Evolutionary conservation across 2,888 invertebrate species (phyloP).

Genomic region (Sisyra terminalis): DNA sequence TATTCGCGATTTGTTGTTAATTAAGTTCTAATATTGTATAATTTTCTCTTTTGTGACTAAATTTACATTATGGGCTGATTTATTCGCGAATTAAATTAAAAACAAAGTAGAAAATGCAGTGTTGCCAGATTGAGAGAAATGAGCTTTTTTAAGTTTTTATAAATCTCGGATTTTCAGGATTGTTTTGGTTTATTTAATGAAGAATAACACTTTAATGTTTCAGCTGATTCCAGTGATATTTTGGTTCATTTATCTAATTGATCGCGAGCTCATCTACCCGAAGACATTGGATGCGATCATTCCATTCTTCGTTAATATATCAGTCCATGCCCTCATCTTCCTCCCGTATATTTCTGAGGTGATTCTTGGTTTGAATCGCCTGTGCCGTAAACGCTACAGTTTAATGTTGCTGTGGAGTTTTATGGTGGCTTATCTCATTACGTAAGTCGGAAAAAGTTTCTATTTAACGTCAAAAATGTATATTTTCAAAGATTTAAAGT

Average conservation of each 20-base stretch:
- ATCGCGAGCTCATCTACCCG: constrained; percentile 3
- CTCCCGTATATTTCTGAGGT: background rate
- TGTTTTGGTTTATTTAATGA: no score
- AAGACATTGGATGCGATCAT: background rate
- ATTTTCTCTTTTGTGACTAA: no score
- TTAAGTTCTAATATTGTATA: no score
- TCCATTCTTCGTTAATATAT: background rate
- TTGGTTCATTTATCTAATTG: constrained; percentile 1
- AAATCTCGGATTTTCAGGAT: no score
- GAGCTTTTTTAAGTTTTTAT: no score
- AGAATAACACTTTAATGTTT: background rate
- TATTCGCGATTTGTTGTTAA: no score
- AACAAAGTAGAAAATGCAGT: no score
- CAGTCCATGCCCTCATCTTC: background rate
- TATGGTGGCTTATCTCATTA: background rate
- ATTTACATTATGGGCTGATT: no score
- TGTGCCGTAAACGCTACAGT: background rate
- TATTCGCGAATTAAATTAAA: no score
- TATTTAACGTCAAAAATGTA: no score
- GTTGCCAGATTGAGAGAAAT: no score
- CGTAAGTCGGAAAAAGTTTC: constrained; percentile 1
- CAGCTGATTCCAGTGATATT: background rate
- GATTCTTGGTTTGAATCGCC: background rate
- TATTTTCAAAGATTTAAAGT: no score
- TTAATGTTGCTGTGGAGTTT: background rate